These are phyloP conservation scores for Syncerus caffer DNA, from an alignment of 2,797 vertebrate genomes.

Conservation along the genomic window DNA sequence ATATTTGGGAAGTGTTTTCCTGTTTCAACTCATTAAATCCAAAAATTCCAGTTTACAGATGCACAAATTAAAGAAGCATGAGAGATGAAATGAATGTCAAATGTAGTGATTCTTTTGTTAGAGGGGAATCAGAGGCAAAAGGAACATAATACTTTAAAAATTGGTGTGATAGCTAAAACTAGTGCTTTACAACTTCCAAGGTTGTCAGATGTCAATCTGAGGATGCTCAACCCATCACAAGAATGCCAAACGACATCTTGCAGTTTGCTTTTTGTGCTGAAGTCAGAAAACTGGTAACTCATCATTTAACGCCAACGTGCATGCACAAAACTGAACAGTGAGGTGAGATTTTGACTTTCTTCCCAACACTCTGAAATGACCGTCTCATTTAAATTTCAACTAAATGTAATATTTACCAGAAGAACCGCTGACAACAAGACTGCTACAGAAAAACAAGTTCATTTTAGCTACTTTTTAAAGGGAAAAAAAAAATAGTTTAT, in stretches of 20 bases:
- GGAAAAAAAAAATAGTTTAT: not conserved
- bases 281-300: not conserved
- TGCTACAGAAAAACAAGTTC: constrained; percentile 25
- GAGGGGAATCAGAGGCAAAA: not conserved
- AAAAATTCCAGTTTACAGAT: not conserved
- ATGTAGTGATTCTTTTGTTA: not conserved
- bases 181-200: not conserved
- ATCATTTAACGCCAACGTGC: not conserved
- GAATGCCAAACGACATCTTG: not conserved
- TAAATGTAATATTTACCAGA: constrained; percentile 3
- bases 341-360: not conserved
- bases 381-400: constrained; percentile 39
- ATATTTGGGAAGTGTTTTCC: constrained; percentile 1
- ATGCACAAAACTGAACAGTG: not conserved
- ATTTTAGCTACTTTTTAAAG: constrained; percentile 31
- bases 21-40: constrained; percentile 13
- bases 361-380: not conserved
- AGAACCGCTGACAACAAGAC: not conserved
- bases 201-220: not conserved
- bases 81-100: not conserved
- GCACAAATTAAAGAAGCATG: not conserved
- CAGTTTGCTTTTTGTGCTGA: not conserved
- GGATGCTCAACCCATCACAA: not conserved
- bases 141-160: not conserved
- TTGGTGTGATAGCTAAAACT: not conserved